Conservation (phyloP, 2,797 vertebrate species). For the Urocyon cinereoargenteus region DNA sequence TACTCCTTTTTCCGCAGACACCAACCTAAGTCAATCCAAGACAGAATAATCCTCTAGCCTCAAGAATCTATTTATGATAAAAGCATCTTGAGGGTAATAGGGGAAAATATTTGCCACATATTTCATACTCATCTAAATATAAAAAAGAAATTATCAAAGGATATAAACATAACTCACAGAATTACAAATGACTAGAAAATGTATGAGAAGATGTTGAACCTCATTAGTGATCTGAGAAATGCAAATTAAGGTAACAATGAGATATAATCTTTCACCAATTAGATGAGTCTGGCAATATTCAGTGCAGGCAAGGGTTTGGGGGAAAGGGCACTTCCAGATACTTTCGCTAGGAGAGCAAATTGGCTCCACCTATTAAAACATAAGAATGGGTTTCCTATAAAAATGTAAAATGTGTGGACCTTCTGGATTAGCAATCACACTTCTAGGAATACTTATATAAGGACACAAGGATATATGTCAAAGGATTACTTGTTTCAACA, state of each 20-base stretch:
- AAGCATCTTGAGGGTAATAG: constrained; percentile 57
- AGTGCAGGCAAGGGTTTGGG: background rate
- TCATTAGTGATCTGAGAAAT: constrained; percentile 58
- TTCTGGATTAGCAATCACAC: background rate
- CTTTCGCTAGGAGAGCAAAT: background rate
- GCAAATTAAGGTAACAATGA: constrained; percentile 52
- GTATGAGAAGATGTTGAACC: constrained; percentile 25
- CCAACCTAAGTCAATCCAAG: background rate
- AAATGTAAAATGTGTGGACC: background rate
- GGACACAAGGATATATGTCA: background rate
- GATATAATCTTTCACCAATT: constrained; percentile 51
- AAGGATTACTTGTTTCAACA: background rate
- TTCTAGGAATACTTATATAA: constrained; percentile 31
- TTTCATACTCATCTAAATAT: constrained; percentile 60
- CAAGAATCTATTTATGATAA: constrained; percentile 25
- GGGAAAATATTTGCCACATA: constrained; percentile 64
- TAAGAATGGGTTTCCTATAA: constrained; percentile 30
- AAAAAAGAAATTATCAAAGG: constrained; percentile 55
- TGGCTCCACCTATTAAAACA: constrained; percentile 34
- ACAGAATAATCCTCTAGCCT: constrained; percentile 30
- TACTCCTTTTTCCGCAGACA: constrained; percentile 26
- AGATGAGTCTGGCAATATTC: constrained; percentile 34
- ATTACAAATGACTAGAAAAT: constrained; percentile 33
- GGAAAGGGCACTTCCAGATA: background rate
- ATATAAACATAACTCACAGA: constrained; percentile 47